Percentiles rank a stretch among this genome's conserved stretches.
Evolutionary conservation across 1,140 invertebrate species (phyloP).

Genomic region (Drosophila truncata): DNA sequence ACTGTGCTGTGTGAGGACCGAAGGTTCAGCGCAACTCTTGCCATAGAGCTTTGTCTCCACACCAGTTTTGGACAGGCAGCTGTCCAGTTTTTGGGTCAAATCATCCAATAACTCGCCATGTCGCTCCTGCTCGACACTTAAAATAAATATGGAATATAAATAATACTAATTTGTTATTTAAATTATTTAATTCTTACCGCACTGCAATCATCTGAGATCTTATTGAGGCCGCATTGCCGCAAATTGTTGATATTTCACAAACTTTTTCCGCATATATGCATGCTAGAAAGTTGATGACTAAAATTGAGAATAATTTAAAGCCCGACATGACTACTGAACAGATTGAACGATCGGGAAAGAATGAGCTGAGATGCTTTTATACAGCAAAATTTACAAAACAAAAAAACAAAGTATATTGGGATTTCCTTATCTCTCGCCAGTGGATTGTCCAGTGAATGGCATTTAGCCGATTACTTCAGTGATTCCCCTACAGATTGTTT

Average conservation of each 20-base stretch:
- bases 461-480: slow-evolving; percentile 10
- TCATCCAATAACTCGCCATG: slow-evolving; percentile 31
- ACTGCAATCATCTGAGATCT: slow-evolving; percentile 43
- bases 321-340: not conserved
- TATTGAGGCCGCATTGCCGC: slow-evolving; percentile 34
- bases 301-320: not conserved
- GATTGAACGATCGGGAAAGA: not conserved
- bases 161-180: not conserved
- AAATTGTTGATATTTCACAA: slow-evolving; percentile 36
- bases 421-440: slow-evolving; percentile 1
- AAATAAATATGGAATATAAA: not conserved
- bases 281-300: slow-evolving; percentile 1
- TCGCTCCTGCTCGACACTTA: slow-evolving; percentile 34
- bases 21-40: slow-evolving; percentile 32
- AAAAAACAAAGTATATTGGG: slow-evolving; percentile 4
- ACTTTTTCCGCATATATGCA: slow-evolving; percentile 10
- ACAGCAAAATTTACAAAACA: not conserved
- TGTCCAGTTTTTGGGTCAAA: slow-evolving; percentile 19
- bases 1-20: slow-evolving; percentile 26
- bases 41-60: slow-evolving; percentile 18
- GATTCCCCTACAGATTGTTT: slow-evolving; percentile 6
- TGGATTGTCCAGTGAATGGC: not conserved
- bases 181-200: not conserved
- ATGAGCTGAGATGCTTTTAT: slow-evolving; percentile 14
- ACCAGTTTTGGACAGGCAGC: slow-evolving; percentile 11